These are phyloP conservation scores for Tachysurus vachellii DNA, from an alignment of 2,113 vertebrate species.

Conservation along the genomic window DNA sequence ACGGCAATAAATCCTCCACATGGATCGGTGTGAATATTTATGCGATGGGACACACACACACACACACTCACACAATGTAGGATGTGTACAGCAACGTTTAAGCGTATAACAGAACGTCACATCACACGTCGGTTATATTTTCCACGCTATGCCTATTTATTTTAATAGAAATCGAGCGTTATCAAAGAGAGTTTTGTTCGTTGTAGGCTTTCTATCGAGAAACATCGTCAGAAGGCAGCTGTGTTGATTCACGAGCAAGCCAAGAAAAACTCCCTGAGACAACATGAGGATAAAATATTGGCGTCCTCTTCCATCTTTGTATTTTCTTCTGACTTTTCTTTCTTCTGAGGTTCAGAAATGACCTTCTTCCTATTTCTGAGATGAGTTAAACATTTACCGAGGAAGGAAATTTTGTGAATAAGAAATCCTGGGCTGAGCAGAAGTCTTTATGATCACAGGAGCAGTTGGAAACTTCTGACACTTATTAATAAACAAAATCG, in stretches of 20 bases:
- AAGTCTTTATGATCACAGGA: not conserved
- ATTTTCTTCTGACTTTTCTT: not conserved
- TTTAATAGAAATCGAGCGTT: not conserved
- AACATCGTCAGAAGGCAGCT: too few species aligned
- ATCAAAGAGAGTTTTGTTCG: not conserved
- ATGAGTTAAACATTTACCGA: not conserved
- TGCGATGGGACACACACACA: conserved; percentile 26
- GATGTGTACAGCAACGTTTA: not conserved
- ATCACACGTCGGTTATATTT: not conserved
- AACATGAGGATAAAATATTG: not conserved
- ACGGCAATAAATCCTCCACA: conserved; percentile 45
- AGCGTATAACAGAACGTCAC: not conserved
- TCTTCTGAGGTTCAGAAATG: not conserved
- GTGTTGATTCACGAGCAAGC: not conserved
- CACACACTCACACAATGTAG: not conserved
- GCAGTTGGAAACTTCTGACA: not conserved
- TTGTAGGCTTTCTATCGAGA: not conserved
- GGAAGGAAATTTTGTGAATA: not conserved
- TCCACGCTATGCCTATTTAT: too few species aligned
- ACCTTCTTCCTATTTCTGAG: not conserved
- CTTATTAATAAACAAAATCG: not conserved
- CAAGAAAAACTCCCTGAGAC: not conserved
- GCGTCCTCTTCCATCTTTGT: not conserved
- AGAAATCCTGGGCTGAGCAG: not conserved
- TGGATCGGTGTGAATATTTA: conserved; percentile 48